Percentiles rank a stretch among this genome's conserved stretches.
Evolutionary conservation across 1,140 invertebrate species (phyloP).

Genomic region (Magallana angulata): DNA sequence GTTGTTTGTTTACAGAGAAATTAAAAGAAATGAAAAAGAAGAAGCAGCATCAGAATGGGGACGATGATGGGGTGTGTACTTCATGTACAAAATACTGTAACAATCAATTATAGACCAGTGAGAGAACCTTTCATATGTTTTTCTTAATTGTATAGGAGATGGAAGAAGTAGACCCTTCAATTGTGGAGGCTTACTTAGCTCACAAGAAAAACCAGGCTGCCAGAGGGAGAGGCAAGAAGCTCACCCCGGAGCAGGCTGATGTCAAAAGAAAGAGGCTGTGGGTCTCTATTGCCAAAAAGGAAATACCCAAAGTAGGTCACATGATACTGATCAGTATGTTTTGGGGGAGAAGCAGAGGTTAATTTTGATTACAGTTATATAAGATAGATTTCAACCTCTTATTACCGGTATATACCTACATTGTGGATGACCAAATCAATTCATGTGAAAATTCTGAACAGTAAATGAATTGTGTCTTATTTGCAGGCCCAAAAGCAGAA

Average conservation of each 20-base stretch:
- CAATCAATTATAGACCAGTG: too few relatives aligned
- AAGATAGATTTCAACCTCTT: too few relatives aligned
- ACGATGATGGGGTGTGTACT: conserved; percentile 47
- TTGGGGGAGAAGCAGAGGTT: too few relatives aligned
- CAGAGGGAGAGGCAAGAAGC: conserved; percentile 80
- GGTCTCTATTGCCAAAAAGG: conserved; percentile 94
- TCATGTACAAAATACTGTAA: not conserved
- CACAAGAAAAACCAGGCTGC: conserved; percentile 63
- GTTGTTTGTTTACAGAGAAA: conserved; percentile 68
- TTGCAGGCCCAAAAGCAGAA: conserved; percentile 88
- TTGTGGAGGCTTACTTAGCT: conserved; percentile 71
- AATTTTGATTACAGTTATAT: too few relatives aligned
- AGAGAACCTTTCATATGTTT: too few relatives aligned
- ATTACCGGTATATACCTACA: too few relatives aligned
- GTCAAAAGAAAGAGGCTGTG: conserved; percentile 91
- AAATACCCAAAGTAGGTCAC: conserved; percentile 87
- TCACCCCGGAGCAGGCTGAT: conserved; percentile 84
- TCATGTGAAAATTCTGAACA: too few relatives aligned
- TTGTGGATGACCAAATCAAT: too few relatives aligned
- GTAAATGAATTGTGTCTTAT: too few relatives aligned
- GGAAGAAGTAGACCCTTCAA: conserved; percentile 68
- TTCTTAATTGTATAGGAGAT: conserved; percentile 32
- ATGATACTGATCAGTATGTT: not conserved
- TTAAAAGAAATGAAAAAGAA: conserved; percentile 77
- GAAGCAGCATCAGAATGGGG: conserved; percentile 60